Percentiles rank a stretch among this genome's conserved stretches.
phyloP scores from a whole-genome alignment of 2,113 vertebrate species.

The Promerops cafer region DNA sequence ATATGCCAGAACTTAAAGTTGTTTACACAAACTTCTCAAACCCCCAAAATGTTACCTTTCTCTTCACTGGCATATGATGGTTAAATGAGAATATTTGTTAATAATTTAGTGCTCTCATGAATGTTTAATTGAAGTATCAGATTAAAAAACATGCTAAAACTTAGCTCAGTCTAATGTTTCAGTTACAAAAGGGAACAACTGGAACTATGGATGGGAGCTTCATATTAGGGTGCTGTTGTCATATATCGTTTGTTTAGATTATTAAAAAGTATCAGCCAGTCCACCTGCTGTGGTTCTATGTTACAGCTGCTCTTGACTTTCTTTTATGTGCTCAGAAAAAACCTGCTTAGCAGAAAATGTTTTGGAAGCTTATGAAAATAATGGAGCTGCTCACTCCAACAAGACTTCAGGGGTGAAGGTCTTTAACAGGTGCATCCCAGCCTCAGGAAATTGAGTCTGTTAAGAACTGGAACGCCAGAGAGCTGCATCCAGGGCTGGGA shows the following conservation, averaged over 20 bases:
- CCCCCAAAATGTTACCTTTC: not conserved
- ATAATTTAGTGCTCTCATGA: constrained; percentile 72
- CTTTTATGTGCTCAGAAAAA: not conserved
- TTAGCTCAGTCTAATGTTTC: constrained; percentile 46
- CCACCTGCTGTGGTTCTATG: not conserved
- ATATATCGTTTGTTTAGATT: not conserved
- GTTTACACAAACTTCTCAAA: constrained; percentile 6
- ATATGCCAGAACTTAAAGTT: not conserved
- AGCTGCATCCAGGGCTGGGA: not conserved
- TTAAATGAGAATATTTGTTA: constrained; percentile 68
- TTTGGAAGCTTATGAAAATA: not conserved
- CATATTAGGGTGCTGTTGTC: not conserved
- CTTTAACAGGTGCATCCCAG: not conserved
- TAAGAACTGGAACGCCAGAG: not conserved
- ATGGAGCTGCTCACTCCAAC: not conserved
- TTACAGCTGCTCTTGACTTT: not conserved
- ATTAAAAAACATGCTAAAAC: constrained; percentile 61
- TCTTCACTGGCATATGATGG: not conserved
- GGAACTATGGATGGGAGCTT: not conserved
- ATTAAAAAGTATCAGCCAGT: not conserved
- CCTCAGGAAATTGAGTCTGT: not conserved
- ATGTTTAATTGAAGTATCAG: constrained; percentile 70
- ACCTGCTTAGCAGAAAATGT: not conserved
- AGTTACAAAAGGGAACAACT: constrained; percentile 25
- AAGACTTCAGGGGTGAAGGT: not conserved